phyloP scores from a whole-genome alignment of 2,797 vertebrate genomes.

The Caiman crocodilus region DNA sequence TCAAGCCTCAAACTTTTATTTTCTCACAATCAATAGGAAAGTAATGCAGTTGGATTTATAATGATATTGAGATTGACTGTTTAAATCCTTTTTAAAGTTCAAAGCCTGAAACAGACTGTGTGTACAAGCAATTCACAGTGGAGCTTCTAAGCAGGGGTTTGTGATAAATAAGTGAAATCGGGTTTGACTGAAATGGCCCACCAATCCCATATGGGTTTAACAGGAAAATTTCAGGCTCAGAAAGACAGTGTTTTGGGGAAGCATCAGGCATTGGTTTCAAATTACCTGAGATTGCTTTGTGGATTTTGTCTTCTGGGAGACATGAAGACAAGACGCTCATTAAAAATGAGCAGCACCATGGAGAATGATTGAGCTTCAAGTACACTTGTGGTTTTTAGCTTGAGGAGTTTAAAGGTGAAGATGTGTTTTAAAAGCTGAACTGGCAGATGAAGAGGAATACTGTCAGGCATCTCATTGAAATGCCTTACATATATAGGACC shows the following conservation, averaged over 20 bases:
- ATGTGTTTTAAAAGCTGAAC: constrained; percentile 80
- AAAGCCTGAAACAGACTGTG: constrained; percentile 87
- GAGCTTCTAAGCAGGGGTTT: constrained; percentile 84
- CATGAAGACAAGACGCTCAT: constrained; percentile 84
- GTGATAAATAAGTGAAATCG: constrained; percentile 89
- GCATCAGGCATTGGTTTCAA: constrained; percentile 85
- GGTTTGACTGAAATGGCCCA: constrained; percentile 86
- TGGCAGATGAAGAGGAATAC: constrained; percentile 78
- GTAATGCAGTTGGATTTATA: constrained; percentile 89
- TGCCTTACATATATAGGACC: constrained; percentile 20
- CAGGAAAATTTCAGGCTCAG: constrained; percentile 84
- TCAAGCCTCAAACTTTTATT: constrained; percentile 87
- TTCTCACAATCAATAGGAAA: constrained; percentile 85
- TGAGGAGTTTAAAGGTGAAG: constrained; percentile 77
- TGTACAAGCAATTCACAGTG: constrained; percentile 84
- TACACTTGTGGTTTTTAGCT: constrained; percentile 80
- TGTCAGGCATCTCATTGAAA: constrained; percentile 77
- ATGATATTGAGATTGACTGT: constrained; percentile 92
- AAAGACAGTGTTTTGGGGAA: constrained; percentile 80
- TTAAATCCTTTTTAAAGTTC: constrained; percentile 91
- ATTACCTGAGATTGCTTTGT: constrained; percentile 89
- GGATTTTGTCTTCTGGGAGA: constrained; percentile 82
- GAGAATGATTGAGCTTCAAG: constrained; percentile 83
- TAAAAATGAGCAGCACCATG: constrained; percentile 84
- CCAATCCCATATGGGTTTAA: constrained; percentile 84